Evolutionary conservation across 2,888 invertebrate species (phyloP), one percentile per base, ranked within the genome.

Genomic region (Amiota minor): DNA sequence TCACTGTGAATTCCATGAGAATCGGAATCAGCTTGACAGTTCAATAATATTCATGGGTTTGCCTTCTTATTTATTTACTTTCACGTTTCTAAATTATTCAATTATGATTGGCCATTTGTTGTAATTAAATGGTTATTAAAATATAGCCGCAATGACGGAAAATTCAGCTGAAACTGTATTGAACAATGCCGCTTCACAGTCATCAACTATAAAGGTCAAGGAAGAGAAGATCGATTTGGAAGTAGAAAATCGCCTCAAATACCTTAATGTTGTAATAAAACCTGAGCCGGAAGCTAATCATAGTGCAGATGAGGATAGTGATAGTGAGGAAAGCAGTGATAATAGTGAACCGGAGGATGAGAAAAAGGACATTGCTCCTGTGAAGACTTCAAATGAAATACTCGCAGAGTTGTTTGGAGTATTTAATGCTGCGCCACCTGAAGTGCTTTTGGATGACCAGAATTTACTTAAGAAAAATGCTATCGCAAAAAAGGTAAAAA

Each of bases 321-420:
- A 79, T 55, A 68, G 53, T 50, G 53, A 23, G 1, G 35, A 4
- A 35, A 53, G 53, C 23, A 68, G 50, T 18, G 50, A 18, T 8
- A 68, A 53, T 11, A 68, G 67, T 14, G 67, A 50, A 50, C 67
- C 50, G 35, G 20, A 67, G 4, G 81, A 89, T 6, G 87, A 88
- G 50, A 90, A 90, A 71, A 89, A 89, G 71, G 78, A 76, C 20
- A 84, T 90, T n/a, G 80, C 78, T 9, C 89, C 89, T 0, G 82
- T 88, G 0, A 90, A 90, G 68, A 87, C 90, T 0, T 90, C 90
- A 0, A 89, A 89, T 80, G 95, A 96, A 89, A 96, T 96, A 82
- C 91, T 96, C 20, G 94, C 95, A 0, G 96, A 96, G 89, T 90
- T 96, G 0, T 96, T 96, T 84, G 91, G 94, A 82, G 89, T 89